Conservation (phyloP, 2,797 vertebrate species). For the Intellagama lesueurii region DNA sequence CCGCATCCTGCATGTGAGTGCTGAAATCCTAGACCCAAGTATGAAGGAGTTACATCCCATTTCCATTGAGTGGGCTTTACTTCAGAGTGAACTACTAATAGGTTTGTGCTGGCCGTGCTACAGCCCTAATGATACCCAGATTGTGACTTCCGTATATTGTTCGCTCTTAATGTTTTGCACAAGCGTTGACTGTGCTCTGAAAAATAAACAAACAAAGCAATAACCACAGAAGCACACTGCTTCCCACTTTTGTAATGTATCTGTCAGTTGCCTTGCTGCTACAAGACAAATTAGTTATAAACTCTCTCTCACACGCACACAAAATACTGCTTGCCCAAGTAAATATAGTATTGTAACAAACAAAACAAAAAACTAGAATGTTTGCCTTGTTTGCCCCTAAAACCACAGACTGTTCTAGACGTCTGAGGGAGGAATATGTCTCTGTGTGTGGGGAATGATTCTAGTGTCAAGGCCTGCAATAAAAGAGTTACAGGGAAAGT, state of each 20-base stretch:
- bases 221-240: not conserved
- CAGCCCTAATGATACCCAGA: not conserved
- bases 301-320: not conserved
- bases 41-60: not conserved
- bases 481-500: not conserved
- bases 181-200: not conserved
- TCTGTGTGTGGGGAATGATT: not conserved
- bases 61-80: not conserved
- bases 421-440: not conserved
- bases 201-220: not conserved
- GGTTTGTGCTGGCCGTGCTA: not conserved
- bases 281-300: not conserved
- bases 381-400: too few species aligned
- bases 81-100: not conserved
- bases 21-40: not conserved
- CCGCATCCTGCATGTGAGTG: too few species aligned
- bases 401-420: too few species aligned
- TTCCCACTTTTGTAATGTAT: not conserved
- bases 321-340: not conserved
- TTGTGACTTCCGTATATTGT: not conserved
- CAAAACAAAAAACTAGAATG: not conserved
- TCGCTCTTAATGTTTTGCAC: not conserved
- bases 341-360: not conserved
- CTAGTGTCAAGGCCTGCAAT: not conserved
- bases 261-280: not conserved